Evolutionary conservation across 2,113 vertebrate species (phyloP), one percentile per base, ranked within the genome.

Genomic region (Oreochromis spilurus): DNA sequence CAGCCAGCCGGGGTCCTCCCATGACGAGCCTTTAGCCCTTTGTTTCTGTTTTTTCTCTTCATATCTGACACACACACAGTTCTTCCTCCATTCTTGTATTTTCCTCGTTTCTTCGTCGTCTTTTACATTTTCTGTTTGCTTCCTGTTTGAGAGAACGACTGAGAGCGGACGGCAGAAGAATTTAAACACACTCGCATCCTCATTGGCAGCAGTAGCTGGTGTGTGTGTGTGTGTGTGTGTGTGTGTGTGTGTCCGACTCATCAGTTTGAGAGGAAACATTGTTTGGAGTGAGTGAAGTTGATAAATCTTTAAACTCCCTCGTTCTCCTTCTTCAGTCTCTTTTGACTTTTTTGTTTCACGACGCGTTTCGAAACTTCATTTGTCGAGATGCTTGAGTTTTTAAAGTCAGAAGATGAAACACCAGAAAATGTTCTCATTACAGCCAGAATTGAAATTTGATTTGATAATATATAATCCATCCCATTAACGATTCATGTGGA

Each of bases 1-100:
- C 55, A 54, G 31, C 26, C 40, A 50, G 79, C 79, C 57, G 85
- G 85, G 80, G 13, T 67, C n/a, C 48, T 84, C 87, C 84, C 88
- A 7, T 26, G 81, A 75, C 65, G 43, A 67, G 17, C 83, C 79
- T 84, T 84, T 83, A 70, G 72, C 78, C 75, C 53, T 87, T 14
- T 77, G 86, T 82, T 85, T 86, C 57, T 57, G 9, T 29, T 87
- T 9, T 4, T 62, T 62, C n/a, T 82, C 60, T 19, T 13, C 40
- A 1, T 75, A 45, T 77, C 38, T 13, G 3, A 14, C 70, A 62
- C 62, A 58, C 84, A 72, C 60, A 55, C 26, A 26, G 9, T n/a
- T 50, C 40, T 40, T n/a, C 34, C 54, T 55, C 19, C 62, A 21
- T 36, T 40, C 62, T 67, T 40, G 21, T 19, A 0, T 70, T 21